Percentiles rank a stretch among this genome's conserved stretches.
Evolutionary conservation across 2,797 vertebrate genomes (phyloP).

Genomic region (Euphonia xanthogaster): DNA sequence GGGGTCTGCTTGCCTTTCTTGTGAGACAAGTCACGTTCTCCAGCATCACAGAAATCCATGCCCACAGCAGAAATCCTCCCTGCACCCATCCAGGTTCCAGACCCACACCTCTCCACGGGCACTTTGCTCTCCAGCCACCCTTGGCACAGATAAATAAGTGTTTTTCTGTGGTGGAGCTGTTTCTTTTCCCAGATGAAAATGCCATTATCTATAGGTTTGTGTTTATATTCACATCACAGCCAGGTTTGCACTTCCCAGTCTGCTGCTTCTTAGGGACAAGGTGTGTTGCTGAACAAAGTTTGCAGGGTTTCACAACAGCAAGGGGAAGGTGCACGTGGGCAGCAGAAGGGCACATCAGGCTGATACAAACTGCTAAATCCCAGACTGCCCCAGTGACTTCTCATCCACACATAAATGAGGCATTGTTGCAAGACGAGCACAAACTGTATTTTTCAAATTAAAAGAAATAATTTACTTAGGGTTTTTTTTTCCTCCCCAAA

Average conservation of each 20-base stretch:
- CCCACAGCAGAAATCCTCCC: not conserved
- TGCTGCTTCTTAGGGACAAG: not conserved
- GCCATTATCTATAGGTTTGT: not conserved
- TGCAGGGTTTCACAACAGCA: not conserved
- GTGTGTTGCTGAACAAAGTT: not conserved
- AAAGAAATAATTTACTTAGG: not conserved
- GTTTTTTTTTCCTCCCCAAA: not conserved
- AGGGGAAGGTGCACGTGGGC: not conserved
- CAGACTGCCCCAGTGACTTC: not conserved
- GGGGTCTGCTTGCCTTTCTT: not conserved
- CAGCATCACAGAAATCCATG: not conserved
- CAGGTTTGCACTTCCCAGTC: not conserved
- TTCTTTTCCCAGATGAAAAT: not conserved
- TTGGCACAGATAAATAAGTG: not conserved
- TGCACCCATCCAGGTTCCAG: fast-evolving
- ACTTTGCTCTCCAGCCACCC: not conserved
- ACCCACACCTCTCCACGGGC: not conserved
- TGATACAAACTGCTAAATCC: not conserved
- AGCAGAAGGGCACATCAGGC: not conserved
- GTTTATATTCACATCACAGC: not conserved
- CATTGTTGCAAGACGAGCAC: not conserved
- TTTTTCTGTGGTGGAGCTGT: not conserved
- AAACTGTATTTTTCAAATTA: not conserved
- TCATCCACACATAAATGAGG: not conserved
- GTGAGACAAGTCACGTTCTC: not conserved